Evolutionary conservation across 2,888 invertebrate genomes (phyloP).

Genomic region (Arge pagana): DNA sequence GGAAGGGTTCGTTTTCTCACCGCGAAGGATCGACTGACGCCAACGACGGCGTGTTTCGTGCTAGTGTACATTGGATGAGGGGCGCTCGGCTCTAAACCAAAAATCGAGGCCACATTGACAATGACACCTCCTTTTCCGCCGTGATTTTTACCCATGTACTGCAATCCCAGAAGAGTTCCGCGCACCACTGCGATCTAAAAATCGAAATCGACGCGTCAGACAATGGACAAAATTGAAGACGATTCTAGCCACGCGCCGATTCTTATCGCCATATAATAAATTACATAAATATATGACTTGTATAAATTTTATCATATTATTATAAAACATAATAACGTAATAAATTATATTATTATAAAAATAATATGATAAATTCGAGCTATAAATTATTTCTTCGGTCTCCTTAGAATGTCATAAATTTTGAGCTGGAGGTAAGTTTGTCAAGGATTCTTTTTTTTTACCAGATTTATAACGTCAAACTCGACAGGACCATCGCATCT

Average conservation of each 20-base stretch:
- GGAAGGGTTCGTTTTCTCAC: constrained; percentile 37
- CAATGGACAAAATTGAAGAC: not conserved
- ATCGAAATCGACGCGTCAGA: too few species aligned
- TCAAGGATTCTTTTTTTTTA: too few species aligned
- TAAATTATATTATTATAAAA: too few species aligned
- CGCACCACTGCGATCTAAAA: constrained; percentile 57
- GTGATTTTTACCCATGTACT: constrained; percentile 64
- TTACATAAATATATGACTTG: too few species aligned
- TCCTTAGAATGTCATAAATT: too few species aligned
- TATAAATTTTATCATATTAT: constrained; percentile 15
- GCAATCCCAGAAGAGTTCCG: constrained; percentile 62
- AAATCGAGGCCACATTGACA: constrained; percentile 65
- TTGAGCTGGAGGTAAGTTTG: too few species aligned
- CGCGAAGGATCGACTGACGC: constrained; percentile 61
- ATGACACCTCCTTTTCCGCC: constrained; percentile 65
- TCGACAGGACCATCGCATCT: too few species aligned
- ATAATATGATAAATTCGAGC: too few species aligned
- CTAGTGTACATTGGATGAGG: constrained; percentile 61
- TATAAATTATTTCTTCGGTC: too few species aligned
- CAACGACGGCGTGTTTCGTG: constrained; percentile 63
- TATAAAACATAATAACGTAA: too few species aligned
- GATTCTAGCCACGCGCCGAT: not conserved
- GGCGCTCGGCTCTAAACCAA: constrained; percentile 59
- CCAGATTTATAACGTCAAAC: too few species aligned
- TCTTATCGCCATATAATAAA: too few species aligned